Conservation (phyloP, 2,888 invertebrate species). For the Chloromyia formosa region DNA sequence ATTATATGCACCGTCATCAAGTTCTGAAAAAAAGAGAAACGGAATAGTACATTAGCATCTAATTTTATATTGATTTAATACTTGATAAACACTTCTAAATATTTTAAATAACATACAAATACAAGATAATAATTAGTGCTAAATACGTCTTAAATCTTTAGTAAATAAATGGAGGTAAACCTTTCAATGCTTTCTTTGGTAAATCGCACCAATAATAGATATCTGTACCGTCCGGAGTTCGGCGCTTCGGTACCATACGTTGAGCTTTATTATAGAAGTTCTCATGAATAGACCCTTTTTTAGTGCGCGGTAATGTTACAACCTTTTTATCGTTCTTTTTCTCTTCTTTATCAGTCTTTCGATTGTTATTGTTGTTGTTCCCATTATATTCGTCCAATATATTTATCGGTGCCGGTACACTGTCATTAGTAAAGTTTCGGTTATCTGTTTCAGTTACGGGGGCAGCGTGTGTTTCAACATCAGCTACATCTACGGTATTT, state of each 20-base stretch:
- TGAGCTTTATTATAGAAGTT: conserved; percentile 59
- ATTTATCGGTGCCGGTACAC: conserved; percentile 44
- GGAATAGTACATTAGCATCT: conserved; percentile 23
- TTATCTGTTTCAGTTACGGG: conserved; percentile 27
- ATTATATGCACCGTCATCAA: conserved; percentile 93
- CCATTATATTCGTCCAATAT: conserved; percentile 52
- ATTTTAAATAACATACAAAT: conserved; percentile 20
- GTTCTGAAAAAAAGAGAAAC: conserved; percentile 78
- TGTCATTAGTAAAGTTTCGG: conserved; percentile 47
- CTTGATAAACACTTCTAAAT: conserved; percentile 6
- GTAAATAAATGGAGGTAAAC: conserved; percentile 57
- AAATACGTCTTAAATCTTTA: neutral
- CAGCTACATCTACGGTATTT: conserved; percentile 10
- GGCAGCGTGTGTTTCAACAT: neutral
- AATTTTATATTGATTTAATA: neutral
- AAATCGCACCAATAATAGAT: conserved; percentile 90
- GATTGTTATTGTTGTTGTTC: conserved; percentile 39
- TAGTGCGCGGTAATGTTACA: conserved; percentile 56
- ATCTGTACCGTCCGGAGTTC: conserved; percentile 84
- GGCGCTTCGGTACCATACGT: conserved; percentile 75
- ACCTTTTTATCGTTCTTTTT: conserved; percentile 26
- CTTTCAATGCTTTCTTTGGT: conserved; percentile 68
- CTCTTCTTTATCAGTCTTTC: neutral
- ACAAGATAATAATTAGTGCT: too few relatives aligned
- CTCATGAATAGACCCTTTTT: conserved; percentile 52